Conservation (phyloP, 1,140 invertebrate genomes). For the Triops cancriformis region DNA sequence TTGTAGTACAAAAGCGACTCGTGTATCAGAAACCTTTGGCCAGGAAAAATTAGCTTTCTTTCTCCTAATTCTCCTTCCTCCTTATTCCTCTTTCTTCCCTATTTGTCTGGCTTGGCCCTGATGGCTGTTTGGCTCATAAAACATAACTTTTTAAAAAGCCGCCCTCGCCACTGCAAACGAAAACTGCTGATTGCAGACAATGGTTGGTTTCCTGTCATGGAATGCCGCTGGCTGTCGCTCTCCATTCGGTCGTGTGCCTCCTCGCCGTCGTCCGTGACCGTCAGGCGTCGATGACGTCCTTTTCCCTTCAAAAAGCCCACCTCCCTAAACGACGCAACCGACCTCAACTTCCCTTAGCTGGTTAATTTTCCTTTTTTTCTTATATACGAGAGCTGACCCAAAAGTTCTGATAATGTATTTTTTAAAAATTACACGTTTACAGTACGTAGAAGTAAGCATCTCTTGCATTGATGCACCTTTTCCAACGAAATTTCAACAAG, state of each 20-base stretch:
- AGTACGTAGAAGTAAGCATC: too few species aligned
- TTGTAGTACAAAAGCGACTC: neutral
- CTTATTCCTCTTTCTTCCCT: too few species aligned
- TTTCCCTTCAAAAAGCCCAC: neutral
- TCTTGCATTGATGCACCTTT: too few species aligned
- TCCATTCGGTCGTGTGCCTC: neutral
- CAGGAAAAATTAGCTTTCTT: neutral
- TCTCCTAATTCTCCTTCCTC: neutral
- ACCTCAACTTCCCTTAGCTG: neutral
- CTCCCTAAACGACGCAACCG: neutral
- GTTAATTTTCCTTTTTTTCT: neutral
- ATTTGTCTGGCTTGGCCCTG: neutral
- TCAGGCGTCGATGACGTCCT: constrained; percentile 8
- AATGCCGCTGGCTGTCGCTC: neutral
- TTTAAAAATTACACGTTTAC: too few species aligned
- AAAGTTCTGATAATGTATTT: too few species aligned
- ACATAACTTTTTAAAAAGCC: neutral
- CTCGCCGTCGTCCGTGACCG: neutral
- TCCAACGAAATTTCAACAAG: too few species aligned
- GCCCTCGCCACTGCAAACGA: neutral
- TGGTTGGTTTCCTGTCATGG: constrained; percentile 5
- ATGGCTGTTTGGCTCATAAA: neutral
- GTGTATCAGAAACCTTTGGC: neutral
- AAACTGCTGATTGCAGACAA: constrained; percentile 6
- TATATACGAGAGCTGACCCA: too few species aligned